Evolutionary conservation across 2,888 invertebrate genomes (phyloP).

Genomic region (Drosophila melanosoma): DNA sequence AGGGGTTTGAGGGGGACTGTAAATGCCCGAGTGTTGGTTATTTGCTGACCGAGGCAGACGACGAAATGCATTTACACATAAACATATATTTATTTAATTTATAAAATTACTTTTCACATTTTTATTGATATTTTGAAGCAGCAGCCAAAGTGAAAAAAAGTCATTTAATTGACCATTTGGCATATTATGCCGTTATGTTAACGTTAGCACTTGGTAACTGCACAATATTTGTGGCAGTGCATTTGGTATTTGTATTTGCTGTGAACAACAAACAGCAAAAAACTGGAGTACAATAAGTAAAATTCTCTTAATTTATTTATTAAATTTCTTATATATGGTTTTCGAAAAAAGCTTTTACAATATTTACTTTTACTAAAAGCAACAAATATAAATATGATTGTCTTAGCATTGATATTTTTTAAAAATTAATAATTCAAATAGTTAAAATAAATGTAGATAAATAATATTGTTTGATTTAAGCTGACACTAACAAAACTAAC

Average conservation of each 20-base stretch:
- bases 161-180: slow-evolving; percentile 38
- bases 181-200: slow-evolving; percentile 51
- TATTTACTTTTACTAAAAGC: background rate
- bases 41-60: slow-evolving; percentile 17
- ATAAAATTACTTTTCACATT: slow-evolving; percentile 42
- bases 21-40: slow-evolving; percentile 8
- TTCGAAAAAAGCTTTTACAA: background rate
- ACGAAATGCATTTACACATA: slow-evolving; percentile 8
- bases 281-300: background rate
- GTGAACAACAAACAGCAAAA: background rate
- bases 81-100: slow-evolving; percentile 46
- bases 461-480: background rate
- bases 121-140: slow-evolving; percentile 33
- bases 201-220: slow-evolving; percentile 42
- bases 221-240: slow-evolving; percentile 7
- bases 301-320: background rate
- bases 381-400: background rate
- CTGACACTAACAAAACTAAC: no score
- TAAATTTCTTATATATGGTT: background rate
- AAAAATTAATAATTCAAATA: background rate
- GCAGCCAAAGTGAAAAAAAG: slow-evolving; percentile 15
- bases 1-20: background rate
- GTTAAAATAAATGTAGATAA: background rate
- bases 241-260: slow-evolving; percentile 9
- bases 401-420: background rate